phyloP scores from a whole-genome alignment of 1,140 invertebrate species.

The Drosophila fuyamai region DNA sequence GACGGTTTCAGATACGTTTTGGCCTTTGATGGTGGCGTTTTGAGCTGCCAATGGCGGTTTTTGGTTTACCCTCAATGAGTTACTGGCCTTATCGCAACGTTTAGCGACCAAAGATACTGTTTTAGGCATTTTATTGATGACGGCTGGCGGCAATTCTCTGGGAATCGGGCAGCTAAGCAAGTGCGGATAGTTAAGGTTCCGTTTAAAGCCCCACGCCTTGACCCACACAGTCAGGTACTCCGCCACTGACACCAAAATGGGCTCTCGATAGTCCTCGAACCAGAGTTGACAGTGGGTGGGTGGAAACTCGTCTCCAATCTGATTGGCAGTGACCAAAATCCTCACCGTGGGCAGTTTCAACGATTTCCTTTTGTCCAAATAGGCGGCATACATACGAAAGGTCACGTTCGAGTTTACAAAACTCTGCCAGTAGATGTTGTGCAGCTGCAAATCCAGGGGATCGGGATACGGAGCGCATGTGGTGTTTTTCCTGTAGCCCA shows the following conservation, averaged over 20 bases:
- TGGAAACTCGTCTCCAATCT: conserved; percentile 89
- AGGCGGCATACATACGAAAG: conserved; percentile 94
- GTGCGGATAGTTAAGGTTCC: conserved; percentile 93
- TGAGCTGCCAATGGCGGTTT: conserved; percentile 80
- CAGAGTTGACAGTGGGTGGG: conserved; percentile 94
- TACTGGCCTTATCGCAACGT: conserved; percentile 91
- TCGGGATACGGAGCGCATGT: conserved; percentile 61
- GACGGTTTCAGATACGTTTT: conserved; percentile 67
- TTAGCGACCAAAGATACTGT: conserved; percentile 93
- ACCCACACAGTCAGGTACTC: conserved; percentile 97
- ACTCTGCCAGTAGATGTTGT: conserved; percentile 90
- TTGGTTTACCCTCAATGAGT: conserved; percentile 92
- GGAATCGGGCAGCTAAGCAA: conserved; percentile 94
- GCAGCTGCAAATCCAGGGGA: conserved; percentile 56
- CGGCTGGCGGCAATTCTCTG: conserved; percentile 87
- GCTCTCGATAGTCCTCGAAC: conserved; percentile 91
- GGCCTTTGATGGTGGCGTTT: not conserved
- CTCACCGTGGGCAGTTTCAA: conserved; percentile 89
- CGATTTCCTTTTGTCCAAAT: conserved; percentile 91
- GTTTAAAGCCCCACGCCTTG: conserved; percentile 94
- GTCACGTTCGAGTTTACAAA: conserved; percentile 91
- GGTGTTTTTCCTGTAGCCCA: conserved; percentile 14
- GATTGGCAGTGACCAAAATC: conserved; percentile 93
- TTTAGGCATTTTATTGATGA: conserved; percentile 87
- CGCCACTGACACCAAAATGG: conserved; percentile 89